Evolutionary conservation across 2,113 vertebrate species (phyloP).

Genomic region (Pseudolaguvia tuberculata): DNA sequence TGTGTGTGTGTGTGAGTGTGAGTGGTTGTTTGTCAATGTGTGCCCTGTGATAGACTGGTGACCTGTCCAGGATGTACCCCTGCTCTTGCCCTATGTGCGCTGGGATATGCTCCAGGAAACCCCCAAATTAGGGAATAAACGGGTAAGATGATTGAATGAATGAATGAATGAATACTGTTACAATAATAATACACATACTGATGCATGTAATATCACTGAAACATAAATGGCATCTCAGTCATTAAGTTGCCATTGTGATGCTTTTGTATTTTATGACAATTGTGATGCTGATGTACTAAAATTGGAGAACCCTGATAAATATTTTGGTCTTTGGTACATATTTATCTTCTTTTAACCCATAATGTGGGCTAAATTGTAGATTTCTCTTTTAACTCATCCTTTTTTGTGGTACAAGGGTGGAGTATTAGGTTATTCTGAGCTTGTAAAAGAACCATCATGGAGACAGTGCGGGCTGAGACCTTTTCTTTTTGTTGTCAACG

Average conservation of each 20-base stretch:
- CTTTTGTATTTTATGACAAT: too few relatives aligned
- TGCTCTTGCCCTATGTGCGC: too few relatives aligned
- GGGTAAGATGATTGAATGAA: too few relatives aligned
- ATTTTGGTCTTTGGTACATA: neutral
- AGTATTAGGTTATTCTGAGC: slow-evolving; percentile 38
- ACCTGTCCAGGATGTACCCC: too few relatives aligned
- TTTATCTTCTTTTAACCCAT: neutral
- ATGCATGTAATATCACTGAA: neutral
- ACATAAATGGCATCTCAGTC: neutral
- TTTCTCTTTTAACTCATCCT: slow-evolving; percentile 18
- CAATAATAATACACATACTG: neutral
- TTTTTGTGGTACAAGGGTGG: slow-evolving; percentile 26
- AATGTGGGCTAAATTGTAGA: slow-evolving; percentile 10
- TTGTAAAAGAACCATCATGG: slow-evolving; percentile 23
- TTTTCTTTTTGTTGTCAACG: slow-evolving; percentile 44
- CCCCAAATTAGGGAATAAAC: too few relatives aligned
- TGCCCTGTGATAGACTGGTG: too few relatives aligned
- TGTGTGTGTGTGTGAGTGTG: too few relatives aligned
- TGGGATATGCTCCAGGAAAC: too few relatives aligned
- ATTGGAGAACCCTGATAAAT: neutral
- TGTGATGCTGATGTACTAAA: neutral
- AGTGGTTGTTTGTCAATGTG: too few relatives aligned
- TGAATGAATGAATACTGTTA: neutral
- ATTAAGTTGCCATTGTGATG: neutral
- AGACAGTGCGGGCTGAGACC: slow-evolving; percentile 29